Base-by-base conservation (phyloP, 2,888 invertebrate species). In the Xanthia togata region DNA sequence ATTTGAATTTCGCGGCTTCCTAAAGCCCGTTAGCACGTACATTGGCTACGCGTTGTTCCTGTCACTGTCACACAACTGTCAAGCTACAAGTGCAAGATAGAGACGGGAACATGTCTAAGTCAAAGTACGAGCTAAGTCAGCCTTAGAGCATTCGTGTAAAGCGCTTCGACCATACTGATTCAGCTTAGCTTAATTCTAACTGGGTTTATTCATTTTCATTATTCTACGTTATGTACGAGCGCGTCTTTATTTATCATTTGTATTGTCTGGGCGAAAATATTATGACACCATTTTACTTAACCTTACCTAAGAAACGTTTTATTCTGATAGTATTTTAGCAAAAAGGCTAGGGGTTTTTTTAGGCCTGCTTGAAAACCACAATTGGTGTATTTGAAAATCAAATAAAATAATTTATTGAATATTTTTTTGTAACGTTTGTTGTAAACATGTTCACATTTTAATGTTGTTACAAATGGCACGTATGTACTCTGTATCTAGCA, bases 131-230 rank as follows among this genome's bases (percentile, higher is more conserved):
- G 23, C 12, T 23, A 47, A 23, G 23, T 47, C 23, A 0, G 47
- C 2, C 31, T 35, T 59, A 20, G n/a, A 68, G 68, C 60, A n/a
- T n/a, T 68, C 12, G 81, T 50, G 23, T 11, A 59, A 73, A 76
- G 76, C 31, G 86, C 85, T 82, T 88, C 80, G 63, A 74, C 53
- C 76, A 69, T 79, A 79, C 62, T 73, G 77, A 78, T 72, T 77
- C 75, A 87, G 87, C 89, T 89, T 78, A 83, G 81, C 87, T 87
- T 85, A 67, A 76, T 59, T 87, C 79, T 88, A 87, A 88, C 89
- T 79, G 81, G 89, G 84, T 79, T 86, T 59, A 23, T 23, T 87
- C 85, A 85, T 70, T 70, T 44, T 75, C 86, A 84, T 85, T 62
- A 70, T 60, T 69, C 35, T 75, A 70, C 80, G 35, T 84, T 70